phyloP scores from a whole-genome alignment of 2,113 vertebrate genomes.

The Paradoxurus hermaphroditus region DNA sequence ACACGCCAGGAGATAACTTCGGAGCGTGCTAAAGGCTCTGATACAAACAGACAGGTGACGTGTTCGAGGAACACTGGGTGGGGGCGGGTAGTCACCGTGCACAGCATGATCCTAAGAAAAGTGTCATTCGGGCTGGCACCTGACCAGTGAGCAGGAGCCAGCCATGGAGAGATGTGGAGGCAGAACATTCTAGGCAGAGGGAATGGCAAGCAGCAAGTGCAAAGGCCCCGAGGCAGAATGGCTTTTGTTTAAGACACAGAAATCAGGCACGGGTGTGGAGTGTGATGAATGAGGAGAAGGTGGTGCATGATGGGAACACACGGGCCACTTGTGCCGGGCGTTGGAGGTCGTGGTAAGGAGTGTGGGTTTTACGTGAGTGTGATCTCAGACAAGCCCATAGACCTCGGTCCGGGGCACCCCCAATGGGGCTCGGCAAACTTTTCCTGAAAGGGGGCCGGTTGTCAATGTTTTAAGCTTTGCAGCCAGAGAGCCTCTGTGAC shows the following conservation, averaged over 20 bases:
- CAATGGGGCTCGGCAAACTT: not conserved
- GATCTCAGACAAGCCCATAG: not conserved
- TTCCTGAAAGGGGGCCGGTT: not conserved
- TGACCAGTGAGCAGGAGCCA: not conserved
- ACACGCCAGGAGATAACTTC: not conserved
- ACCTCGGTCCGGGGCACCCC: not conserved
- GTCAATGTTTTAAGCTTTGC: not conserved
- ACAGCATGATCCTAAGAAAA: not conserved
- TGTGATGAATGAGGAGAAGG: not conserved
- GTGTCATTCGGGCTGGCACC: not conserved
- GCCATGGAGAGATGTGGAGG: not conserved
- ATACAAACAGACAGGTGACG: not conserved
- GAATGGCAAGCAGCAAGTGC: not conserved
- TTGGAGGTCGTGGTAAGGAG: not conserved
- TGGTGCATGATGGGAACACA: rapidly evolving
- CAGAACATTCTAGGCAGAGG: not conserved
- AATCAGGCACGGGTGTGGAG: rapidly evolving
- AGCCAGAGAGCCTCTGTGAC: rapidly evolving
- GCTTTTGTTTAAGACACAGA: not conserved
- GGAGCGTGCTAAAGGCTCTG: not conserved
- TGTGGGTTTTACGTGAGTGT: not conserved
- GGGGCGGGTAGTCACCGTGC: too few species aligned
- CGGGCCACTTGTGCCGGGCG: rapidly evolving
- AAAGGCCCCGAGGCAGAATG: not conserved
- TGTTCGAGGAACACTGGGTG: not conserved